Evolutionary conservation across 2,797 vertebrate species (phyloP), one percentile per base, ranked within the genome.

Genomic region (Xiphorhynchus erythropygius): DNA sequence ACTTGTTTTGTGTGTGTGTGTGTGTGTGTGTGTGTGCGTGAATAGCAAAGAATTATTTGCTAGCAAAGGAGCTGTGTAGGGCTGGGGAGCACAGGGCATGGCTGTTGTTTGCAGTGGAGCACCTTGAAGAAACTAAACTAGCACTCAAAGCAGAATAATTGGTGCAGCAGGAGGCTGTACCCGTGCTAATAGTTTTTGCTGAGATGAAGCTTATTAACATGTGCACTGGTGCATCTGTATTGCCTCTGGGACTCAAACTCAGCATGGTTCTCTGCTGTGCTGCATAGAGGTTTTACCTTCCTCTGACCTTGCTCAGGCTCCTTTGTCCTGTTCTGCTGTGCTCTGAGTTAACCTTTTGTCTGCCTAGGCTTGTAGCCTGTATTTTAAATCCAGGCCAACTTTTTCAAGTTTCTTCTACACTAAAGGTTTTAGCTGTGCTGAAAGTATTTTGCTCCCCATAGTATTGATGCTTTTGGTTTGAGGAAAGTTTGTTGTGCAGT

Each of bases 161-260:
- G 95, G 70, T 95, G 77, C 65, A 90, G 93, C 94, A 90, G 88
- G 67, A 91, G 91, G 85, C 80, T 87, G 90, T 93, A 85, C 90
- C 94, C 93, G 50, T 75, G 93, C 59, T 96, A 95, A 96, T 95
- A 96, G 95, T 96, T 95, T 95, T 95, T 95, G 78, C 91, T 69
- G 94, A 91, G 80, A 93, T 95, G 96, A 95, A 93, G 94, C 94
- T 97, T 95, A 97, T 97, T 97, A 97, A 79, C 91, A 96, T 96
- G 96, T 96, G 93, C 96, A 96, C 85, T 96, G 94, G 94, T 96
- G 96, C 96, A 97, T 97, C 95, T 94, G 95, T 88, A 95, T 95
- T 97, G 96, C 96, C 96, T 95, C 67, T 95, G 96, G 95, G 96
- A 97, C 70, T 94, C 85, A 86, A 93, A 91, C 35, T 77, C 94